Evolutionary conservation across 2,113 vertebrate species (phyloP), one percentile per base, ranked within the genome.

Genomic region (Laticauda laticaudata): DNA sequence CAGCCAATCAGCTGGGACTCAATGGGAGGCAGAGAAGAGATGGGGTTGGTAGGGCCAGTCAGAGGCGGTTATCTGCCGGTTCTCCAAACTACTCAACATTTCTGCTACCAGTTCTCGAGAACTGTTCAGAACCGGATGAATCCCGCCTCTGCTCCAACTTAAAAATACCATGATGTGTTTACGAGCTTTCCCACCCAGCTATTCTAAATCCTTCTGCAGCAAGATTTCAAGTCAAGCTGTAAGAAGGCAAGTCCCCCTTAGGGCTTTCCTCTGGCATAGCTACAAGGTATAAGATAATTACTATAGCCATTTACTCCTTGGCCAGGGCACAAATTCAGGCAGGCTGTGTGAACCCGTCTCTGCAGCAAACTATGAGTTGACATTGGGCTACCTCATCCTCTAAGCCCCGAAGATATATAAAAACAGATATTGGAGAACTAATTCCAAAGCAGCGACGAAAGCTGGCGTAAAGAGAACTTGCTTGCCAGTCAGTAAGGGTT

Each of bases 281-380:
- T 93, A 75, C 55, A 87, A 75, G 92, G 55, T 53, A 75, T 64
- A n/a, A 93, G 92, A 86, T 90, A 93, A 93, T 93, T 93, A 89
- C 43, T 86, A 86, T 29, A 86, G 75, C 61, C 55, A 61, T 93
- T 90, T 88, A 39, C 43, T 86, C 75, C 55, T 90, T 89, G 45
- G 43, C 69, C 34, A 9, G 57, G 15, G 10, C 3, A 34, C 14
- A 56, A 34, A 91, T 39, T 18, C 69, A 85, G 4, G 15, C 53
- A 56, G 51, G 11, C n/a, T 11, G 43, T 5, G 48, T 11, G n/a
- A 75, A 86, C 26, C 39, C 10, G 0, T 64, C 39, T 85, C 53
- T 57, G 11, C 8, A 69, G 53, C 21, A 53, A 75, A 90, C 43
- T 51, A 1, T 2, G 4, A 56, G 59, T 59, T 51, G 21, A 51